These are phyloP conservation scores for Xylota sylvarum DNA, from an alignment of 2,888 invertebrate genomes.

Conservation along the genomic window DNA sequence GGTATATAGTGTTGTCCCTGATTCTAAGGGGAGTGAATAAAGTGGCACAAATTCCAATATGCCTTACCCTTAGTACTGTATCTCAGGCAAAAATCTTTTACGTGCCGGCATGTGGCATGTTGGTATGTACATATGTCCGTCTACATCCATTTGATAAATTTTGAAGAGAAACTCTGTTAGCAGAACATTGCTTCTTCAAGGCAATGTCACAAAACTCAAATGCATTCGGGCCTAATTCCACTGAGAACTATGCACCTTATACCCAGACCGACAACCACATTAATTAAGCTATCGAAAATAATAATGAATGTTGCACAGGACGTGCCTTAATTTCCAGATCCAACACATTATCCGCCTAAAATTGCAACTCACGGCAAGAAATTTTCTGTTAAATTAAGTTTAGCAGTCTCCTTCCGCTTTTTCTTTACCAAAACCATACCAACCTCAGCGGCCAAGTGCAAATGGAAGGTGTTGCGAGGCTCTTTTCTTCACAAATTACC, in stretches of 20 bases:
- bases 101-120: no score
- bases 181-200: no score
- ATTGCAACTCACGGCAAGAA: conserved; percentile 51
- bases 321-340: conserved; percentile 49
- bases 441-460: conserved; percentile 17
- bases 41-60: no score
- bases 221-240: no score
- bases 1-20: no score
- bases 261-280: not conserved
- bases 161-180: no score
- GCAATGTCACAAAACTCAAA: no score
- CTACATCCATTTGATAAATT: no score
- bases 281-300: conserved; percentile 6
- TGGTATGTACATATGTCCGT: no score
- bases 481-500: conserved; percentile 56
- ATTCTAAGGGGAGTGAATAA: no score
- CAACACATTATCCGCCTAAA: conserved; percentile 25
- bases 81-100: no score
- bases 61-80: no score
- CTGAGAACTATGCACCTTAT: not conserved
- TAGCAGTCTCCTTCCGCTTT: conserved; percentile 20
- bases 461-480: conserved; percentile 40
- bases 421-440: conserved; percentile 31
- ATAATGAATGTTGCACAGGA: conserved; percentile 6
- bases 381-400: conserved; percentile 49